Evolutionary conservation across 2,797 vertebrate species (phyloP).

Genomic region (Argyrosomus regius): DNA sequence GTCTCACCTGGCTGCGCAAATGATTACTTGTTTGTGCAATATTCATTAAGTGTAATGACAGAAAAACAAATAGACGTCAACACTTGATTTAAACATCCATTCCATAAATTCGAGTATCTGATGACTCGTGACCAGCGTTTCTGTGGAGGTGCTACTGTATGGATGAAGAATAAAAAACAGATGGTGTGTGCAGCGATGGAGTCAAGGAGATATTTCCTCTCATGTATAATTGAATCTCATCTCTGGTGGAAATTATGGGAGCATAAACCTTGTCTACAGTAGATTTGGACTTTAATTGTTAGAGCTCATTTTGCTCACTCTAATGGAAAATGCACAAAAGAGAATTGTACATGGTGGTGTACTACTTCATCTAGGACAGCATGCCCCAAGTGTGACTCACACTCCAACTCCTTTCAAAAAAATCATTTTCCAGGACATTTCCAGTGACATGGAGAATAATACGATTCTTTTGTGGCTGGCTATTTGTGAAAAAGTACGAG

Average conservation of each 20-base stretch:
- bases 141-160: neutral
- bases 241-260: constrained; percentile 13
- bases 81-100: constrained; percentile 27
- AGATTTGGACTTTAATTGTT: constrained; percentile 12
- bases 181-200: constrained; percentile 32
- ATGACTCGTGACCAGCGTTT: constrained; percentile 32
- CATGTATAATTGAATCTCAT: constrained; percentile 9
- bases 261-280: neutral
- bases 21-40: neutral
- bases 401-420: constrained; percentile 1
- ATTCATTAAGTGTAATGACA: constrained; percentile 6
- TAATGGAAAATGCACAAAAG: constrained; percentile 14
- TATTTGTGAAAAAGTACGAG: neutral
- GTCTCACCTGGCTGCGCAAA: neutral
- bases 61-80: constrained; percentile 20
- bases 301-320: constrained; percentile 14
- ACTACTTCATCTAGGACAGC: neutral
- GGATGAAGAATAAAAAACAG: constrained; percentile 22
- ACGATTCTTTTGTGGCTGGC: neutral
- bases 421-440: neutral
- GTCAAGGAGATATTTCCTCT: constrained; percentile 17
- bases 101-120: neutral
- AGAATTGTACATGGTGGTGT: neutral
- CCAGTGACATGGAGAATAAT: neutral
- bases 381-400: neutral